phyloP scores from a whole-genome alignment of 2,797 vertebrate species.

The Oceanodroma leucorhoa region DNA sequence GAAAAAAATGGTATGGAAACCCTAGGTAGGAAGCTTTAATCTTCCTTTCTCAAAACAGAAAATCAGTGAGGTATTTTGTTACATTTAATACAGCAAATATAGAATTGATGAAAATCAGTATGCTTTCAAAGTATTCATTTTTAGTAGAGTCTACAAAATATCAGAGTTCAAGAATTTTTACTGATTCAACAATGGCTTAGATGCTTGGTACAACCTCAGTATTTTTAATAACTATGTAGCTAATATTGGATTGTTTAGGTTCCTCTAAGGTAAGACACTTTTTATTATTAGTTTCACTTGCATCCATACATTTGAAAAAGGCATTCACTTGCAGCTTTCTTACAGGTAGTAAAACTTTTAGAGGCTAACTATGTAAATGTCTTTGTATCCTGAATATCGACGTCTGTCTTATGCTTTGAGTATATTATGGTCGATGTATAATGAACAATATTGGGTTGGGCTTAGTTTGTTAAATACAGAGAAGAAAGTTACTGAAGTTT shows the following conservation, averaged over 20 bases:
- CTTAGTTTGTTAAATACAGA: background rate
- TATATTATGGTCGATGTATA: background rate
- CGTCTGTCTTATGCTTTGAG: background rate
- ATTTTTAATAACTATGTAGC: background rate
- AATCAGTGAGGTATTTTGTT: background rate
- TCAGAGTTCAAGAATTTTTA: background rate
- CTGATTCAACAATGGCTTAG: background rate
- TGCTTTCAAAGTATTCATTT: background rate
- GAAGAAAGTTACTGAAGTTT: background rate
- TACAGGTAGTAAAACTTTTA: background rate
- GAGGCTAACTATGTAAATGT: background rate
- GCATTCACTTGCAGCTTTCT: background rate
- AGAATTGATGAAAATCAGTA: background rate
- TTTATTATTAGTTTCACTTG: background rate
- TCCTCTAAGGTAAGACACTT: background rate
- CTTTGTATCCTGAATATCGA: background rate
- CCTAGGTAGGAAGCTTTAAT: background rate
- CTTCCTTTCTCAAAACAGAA: background rate
- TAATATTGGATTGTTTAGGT: background rate
- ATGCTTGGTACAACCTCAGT: background rate
- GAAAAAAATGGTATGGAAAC: background rate
- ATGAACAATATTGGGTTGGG: background rate
- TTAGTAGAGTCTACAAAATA: background rate
- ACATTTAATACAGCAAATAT: background rate
- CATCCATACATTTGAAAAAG: background rate